A percentile compares a stretch with the other conserved stretches of the same genome.
phyloP scores from a whole-genome alignment of 2,113 vertebrate genomes.

The Megaceryle torquata region DNA sequence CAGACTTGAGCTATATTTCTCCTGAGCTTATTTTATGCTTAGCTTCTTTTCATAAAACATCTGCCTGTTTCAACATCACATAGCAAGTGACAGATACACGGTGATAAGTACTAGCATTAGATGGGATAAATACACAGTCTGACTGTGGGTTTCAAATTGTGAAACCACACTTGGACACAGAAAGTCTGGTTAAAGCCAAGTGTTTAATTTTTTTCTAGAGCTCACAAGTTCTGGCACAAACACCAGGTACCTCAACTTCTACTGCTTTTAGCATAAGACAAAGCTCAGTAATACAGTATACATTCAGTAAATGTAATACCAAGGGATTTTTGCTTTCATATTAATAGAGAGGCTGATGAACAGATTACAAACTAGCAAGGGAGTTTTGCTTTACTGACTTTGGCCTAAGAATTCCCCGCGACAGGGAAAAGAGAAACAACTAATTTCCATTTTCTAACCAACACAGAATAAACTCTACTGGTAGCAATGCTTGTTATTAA shows the following conservation, averaged over 20 bases:
- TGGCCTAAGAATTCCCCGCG: not conserved
- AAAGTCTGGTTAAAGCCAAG: not conserved
- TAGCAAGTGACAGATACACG: not conserved
- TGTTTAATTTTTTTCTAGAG: not conserved
- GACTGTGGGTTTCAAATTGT: constrained; percentile 22
- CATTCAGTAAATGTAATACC: not conserved
- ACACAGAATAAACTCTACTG: not conserved
- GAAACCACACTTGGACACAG: constrained; percentile 13
- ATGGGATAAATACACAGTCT: constrained; percentile 1
- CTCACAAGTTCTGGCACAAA: not conserved
- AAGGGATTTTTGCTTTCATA: not conserved
- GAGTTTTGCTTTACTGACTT: not conserved
- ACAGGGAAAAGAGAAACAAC: not conserved
- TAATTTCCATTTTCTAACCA: not conserved
- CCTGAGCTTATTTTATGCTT: not conserved
- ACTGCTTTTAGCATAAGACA: not conserved
- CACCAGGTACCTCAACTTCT: not conserved
- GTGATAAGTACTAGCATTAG: constrained; percentile 1
- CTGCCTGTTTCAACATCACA: constrained; percentile 10
- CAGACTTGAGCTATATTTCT: not conserved
- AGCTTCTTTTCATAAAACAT: constrained; percentile 27
- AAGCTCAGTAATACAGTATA: not conserved
- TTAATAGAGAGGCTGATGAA: not conserved
- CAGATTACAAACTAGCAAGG: not conserved
- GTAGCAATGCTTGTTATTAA: not conserved